Conservation (phyloP, 1,140 invertebrate genomes). For the Lerema accius region DNA sequence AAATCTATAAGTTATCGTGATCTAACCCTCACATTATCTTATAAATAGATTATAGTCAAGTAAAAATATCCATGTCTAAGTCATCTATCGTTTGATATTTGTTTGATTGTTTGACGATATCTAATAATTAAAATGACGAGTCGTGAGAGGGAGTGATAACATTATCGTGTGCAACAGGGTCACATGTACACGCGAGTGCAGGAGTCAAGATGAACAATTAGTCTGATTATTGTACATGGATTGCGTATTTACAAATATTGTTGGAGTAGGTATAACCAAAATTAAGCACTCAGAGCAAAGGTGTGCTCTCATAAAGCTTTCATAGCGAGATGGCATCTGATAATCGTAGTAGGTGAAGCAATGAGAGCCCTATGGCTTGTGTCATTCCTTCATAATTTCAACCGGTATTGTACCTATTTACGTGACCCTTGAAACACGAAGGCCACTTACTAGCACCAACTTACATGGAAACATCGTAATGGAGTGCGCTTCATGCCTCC, state of each 20-base stretch:
- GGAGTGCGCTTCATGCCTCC: no score
- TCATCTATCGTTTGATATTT: slow-evolving; percentile 26
- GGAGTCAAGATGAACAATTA: slow-evolving; percentile 30
- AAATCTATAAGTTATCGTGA: background rate
- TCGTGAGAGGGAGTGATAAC: slow-evolving; percentile 23
- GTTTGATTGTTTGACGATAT: slow-evolving; percentile 41
- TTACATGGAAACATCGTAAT: no score
- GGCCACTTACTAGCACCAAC: no score
- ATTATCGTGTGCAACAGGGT: slow-evolving; percentile 24
- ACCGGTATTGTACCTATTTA: no score
- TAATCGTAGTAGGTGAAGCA: no score
- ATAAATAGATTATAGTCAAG: background rate
- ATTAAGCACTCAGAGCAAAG: no score
- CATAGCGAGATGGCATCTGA: no score
- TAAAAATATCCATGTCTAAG: slow-evolving; percentile 2
- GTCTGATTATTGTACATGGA: slow-evolving; percentile 2
- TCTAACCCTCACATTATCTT: slow-evolving; percentile 2
- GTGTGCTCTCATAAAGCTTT: no score
- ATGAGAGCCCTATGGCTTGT: no score
- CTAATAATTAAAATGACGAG: slow-evolving; percentile 26
- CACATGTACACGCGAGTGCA: slow-evolving; percentile 30
- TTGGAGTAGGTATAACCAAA: background rate
- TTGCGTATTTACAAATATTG: slow-evolving; percentile 6
- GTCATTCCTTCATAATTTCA: no score
- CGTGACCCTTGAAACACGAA: no score